Evolutionary conservation across 92 coral and sea anemone species (phyloP), one percentile per base, ranked within the genome.

Genomic region (Meandrina meandrites): DNA sequence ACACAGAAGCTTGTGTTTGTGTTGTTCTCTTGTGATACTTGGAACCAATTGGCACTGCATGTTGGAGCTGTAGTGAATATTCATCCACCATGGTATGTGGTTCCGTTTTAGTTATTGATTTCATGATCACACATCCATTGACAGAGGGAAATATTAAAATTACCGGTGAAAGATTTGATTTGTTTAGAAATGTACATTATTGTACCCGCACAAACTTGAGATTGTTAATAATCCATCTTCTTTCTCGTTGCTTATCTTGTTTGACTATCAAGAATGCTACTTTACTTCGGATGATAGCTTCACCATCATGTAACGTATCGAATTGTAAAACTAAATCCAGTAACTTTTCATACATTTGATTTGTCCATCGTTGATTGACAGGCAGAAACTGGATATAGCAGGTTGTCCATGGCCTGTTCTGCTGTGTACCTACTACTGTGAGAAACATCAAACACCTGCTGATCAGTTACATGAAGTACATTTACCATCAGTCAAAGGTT

Each of bases 21-120:
- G 54, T 85, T 88, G 64, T 93, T 94, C 57, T 60, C 81, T 84
- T 70, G 87, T 60, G 94, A 89, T 83, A 89, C 95, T 34, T 80
- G 89, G 81, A 92, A 89, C 47, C 94, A 93, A 62, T 79, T 94
- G 22, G 77, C 76, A 27, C 70, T 89, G 75, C 68, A 82, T 28
- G 90, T 81, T 76, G 94, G 98, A 34, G 82, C 90, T 58, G 79
- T 86, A 28, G 83, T 94, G 57, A 91, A 87, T 30, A 93, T 94
- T 37, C 86, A 90, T 83, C 98, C 98, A 14, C 98, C 96, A 19
- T 94, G 98, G 98, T 94, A 86, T 79, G 90, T 45, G 40, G 10
- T 14, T 21, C 5, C 22, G 1, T 35, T 36, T 21, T 16, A 73
- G 31, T 56, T 71, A 36, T 21, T 35, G 16, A 2, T 17, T 35